phyloP scores from a whole-genome alignment of 2,113 vertebrate genomes.

The Ophthalmolycus amberensis region DNA sequence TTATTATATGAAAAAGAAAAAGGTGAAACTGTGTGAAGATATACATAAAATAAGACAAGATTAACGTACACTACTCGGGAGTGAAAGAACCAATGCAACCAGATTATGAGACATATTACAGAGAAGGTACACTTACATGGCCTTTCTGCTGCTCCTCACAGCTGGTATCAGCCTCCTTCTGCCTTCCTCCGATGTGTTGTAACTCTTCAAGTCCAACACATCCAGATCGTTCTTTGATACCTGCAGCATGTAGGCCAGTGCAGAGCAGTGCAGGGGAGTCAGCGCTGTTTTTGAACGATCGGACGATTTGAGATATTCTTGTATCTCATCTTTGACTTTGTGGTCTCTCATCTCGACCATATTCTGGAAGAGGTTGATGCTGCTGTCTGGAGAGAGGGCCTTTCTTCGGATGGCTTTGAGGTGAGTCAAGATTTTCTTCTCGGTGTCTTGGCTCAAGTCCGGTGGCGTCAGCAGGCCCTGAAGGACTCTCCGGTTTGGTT shows the following conservation, averaged over 20 bases:
- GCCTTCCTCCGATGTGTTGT: constrained; percentile 63
- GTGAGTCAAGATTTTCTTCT: constrained; percentile 56
- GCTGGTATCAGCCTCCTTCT: constrained; percentile 69
- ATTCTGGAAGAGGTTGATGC: constrained; percentile 68
- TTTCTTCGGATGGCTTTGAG: constrained; percentile 64
- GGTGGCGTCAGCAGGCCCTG: constrained; percentile 36
- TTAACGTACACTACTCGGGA: background rate
- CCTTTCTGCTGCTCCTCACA: constrained; percentile 68
- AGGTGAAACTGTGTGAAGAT: background rate
- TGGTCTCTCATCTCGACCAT: constrained; percentile 75
- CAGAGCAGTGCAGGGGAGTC: constrained; percentile 66
- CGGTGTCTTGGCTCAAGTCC: constrained; percentile 33
- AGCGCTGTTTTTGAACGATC: background rate
- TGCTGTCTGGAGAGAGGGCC: constrained; percentile 44
- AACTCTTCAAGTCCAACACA: constrained; percentile 61
- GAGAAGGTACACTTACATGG: constrained; percentile 50
- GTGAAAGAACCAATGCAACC: background rate
- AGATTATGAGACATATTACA: background rate
- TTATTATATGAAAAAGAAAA: background rate
- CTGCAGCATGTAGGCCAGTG: constrained; percentile 70
- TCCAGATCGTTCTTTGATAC: constrained; percentile 49
- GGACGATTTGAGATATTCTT: constrained; percentile 47
- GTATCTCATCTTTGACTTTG: constrained; percentile 67
- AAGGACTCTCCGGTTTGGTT: constrained; percentile 47
- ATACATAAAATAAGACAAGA: background rate